phyloP scores from a whole-genome alignment of 2,888 invertebrate species.

The Beris chalybata region DNA sequence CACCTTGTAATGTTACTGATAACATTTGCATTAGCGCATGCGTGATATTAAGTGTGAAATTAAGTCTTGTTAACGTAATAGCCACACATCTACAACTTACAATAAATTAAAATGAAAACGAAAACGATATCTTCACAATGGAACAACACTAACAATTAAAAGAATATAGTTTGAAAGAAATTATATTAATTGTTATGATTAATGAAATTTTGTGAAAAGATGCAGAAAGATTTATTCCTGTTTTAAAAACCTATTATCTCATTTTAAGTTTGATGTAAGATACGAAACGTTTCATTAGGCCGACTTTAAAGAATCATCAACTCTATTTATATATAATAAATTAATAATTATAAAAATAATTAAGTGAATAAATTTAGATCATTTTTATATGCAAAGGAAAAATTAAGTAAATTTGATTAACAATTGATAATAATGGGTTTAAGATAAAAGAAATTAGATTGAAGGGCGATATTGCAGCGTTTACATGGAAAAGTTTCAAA shows the following conservation, averaged over 20 bases:
- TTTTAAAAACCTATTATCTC: too few species aligned
- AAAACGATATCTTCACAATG: too few species aligned
- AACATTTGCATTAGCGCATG: conserved; percentile 50
- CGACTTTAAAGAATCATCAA: conserved; percentile 1
- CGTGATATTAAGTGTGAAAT: conserved; percentile 52
- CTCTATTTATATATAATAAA: neutral
- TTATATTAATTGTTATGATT: too few species aligned
- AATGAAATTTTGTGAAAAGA: too few species aligned
- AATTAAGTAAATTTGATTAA: too few species aligned
- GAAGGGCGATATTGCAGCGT: neutral
- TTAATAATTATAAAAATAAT: conserved; percentile 28
- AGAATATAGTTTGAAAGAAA: too few species aligned
- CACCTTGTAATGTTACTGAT: conserved; percentile 51
- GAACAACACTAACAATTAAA: too few species aligned
- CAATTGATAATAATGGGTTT: neutral
- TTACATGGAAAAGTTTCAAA: neutral
- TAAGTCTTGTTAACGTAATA: too few species aligned
- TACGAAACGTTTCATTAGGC: conserved; percentile 1
- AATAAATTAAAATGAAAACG: too few species aligned
- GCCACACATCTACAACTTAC: too few species aligned
- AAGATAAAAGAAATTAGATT: neutral
- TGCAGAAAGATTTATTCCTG: too few species aligned
- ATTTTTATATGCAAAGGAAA: conserved; percentile 34
- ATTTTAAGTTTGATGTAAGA: too few species aligned
- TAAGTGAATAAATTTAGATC: conserved; percentile 32